Evolutionary conservation across 2,888 invertebrate genomes (phyloP).

Genomic region (Himalopsyche tibetana): DNA sequence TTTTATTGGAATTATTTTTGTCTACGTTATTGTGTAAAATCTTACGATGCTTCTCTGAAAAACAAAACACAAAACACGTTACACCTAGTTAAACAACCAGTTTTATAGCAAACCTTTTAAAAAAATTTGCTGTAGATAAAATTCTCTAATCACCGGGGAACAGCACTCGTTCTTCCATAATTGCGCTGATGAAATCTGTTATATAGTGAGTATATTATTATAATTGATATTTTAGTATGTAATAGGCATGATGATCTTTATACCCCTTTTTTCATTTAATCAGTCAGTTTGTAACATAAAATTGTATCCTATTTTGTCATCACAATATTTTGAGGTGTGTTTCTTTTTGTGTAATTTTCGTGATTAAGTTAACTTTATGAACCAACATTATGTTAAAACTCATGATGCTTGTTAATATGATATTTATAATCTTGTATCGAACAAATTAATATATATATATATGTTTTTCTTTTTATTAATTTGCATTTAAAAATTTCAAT

Average conservation of each 20-base stretch:
- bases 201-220: neutral
- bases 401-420: neutral
- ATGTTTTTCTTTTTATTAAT: neutral
- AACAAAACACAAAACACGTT: too few relatives aligned
- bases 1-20: too few relatives aligned
- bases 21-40: too few relatives aligned
- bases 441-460: neutral
- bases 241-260: neutral
- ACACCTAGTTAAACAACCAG: too few relatives aligned
- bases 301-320: neutral
- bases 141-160: too few relatives aligned
- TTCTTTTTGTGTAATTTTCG: slow-evolving; percentile 6
- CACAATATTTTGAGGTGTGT: neutral
- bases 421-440: slow-evolving; percentile 9
- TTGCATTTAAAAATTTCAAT: neutral
- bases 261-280: neutral
- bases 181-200: neutral
- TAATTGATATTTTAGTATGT: slow-evolving; percentile 5
- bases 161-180: too few relatives aligned
- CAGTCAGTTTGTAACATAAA: neutral
- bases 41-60: too few relatives aligned
- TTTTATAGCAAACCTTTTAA: too few relatives aligned
- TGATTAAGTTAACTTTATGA: neutral
- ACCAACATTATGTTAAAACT: neutral
- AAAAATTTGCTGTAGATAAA: too few relatives aligned